phyloP scores from a whole-genome alignment of 1,140 invertebrate species.

The Nephotettix cincticeps region DNA sequence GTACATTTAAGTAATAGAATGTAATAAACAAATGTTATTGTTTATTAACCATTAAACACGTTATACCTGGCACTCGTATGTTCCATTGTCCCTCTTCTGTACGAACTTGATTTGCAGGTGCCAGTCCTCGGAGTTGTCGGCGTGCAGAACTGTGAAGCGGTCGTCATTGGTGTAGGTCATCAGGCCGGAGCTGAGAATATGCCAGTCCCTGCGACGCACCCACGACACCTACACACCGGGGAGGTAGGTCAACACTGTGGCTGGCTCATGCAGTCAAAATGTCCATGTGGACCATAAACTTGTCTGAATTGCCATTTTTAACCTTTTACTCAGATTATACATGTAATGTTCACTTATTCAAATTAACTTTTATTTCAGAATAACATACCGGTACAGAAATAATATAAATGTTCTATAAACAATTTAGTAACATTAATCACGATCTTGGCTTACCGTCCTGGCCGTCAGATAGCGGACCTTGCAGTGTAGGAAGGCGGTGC shows the following conservation, averaged over 20 bases:
- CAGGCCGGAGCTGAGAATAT: slow-evolving; percentile 86
- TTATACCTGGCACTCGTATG: slow-evolving; percentile 96
- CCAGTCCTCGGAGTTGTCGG: slow-evolving; percentile 81
- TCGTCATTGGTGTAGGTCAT: slow-evolving; percentile 91
- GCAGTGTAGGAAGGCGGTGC: slow-evolving; percentile 80
- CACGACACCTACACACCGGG: slow-evolving; percentile 77
- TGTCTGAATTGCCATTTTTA: no score
- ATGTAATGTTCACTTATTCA: slow-evolving; percentile 1
- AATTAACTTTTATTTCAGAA: background rate
- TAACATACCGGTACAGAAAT: no score
- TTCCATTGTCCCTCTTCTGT: slow-evolving; percentile 85
- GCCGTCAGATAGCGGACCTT: slow-evolving; percentile 65
- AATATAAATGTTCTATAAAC: no score
- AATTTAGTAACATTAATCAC: no score
- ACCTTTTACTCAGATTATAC: no score
- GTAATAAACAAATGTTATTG: no score
- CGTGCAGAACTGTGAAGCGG: slow-evolving; percentile 76
- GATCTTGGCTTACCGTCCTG: slow-evolving; percentile 51
- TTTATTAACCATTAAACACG: no score
- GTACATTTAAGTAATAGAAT: no score
- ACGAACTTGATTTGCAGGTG: slow-evolving; percentile 92
- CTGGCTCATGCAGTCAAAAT: no score
- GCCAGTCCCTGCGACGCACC: slow-evolving; percentile 87
- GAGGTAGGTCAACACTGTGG: no score
- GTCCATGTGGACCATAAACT: no score